Percentiles rank a stretch among this genome's conserved stretches.
These are phyloP conservation scores for Platichthys stellatus DNA, from an alignment of 2,113 vertebrate genomes.

Conservation along the genomic window DNA sequence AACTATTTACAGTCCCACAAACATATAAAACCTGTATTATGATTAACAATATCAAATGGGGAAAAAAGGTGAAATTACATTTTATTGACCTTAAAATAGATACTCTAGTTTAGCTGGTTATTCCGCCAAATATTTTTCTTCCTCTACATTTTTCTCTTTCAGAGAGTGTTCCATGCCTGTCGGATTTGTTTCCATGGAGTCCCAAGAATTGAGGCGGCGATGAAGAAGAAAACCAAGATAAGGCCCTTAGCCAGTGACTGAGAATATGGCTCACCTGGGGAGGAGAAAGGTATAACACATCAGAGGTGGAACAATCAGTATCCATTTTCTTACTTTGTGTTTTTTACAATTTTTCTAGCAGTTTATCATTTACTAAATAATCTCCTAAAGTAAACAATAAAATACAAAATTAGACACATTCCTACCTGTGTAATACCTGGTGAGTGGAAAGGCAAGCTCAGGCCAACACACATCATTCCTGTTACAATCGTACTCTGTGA, in stretches of 20 bases:
- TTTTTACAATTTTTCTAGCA: not conserved
- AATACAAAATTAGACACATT: not conserved
- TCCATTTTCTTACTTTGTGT: not conserved
- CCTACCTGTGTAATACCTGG: slow-evolving; percentile 90
- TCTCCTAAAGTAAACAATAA: slow-evolving; percentile 2
- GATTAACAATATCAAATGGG: not conserved
- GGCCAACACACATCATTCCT: slow-evolving; percentile 95
- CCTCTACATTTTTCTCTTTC: slow-evolving; percentile 10
- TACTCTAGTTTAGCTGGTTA: not conserved
- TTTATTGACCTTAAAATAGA: slow-evolving; percentile 15
- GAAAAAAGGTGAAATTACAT: not conserved
- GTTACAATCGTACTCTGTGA: slow-evolving; percentile 93
- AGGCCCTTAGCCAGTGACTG: slow-evolving; percentile 89
- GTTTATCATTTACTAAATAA: not conserved
- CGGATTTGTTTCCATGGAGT: slow-evolving; percentile 84
- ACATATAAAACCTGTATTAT: slow-evolving; percentile 19
- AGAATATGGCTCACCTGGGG: slow-evolving; percentile 87
- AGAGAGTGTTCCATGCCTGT: slow-evolving; percentile 67
- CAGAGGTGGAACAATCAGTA: not conserved
- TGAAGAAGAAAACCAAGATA: slow-evolving; percentile 82
- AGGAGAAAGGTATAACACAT: slow-evolving; percentile 11
- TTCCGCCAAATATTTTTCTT: not conserved
- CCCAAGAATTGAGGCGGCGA: slow-evolving; percentile 80
- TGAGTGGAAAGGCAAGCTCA: slow-evolving; percentile 90
- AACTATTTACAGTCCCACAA: slow-evolving; percentile 35